A percentile compares a stretch with the other conserved stretches of the same genome.
Evolutionary conservation across 1,140 invertebrate species (phyloP).

Genomic region (Psilanteris sp.): DNA sequence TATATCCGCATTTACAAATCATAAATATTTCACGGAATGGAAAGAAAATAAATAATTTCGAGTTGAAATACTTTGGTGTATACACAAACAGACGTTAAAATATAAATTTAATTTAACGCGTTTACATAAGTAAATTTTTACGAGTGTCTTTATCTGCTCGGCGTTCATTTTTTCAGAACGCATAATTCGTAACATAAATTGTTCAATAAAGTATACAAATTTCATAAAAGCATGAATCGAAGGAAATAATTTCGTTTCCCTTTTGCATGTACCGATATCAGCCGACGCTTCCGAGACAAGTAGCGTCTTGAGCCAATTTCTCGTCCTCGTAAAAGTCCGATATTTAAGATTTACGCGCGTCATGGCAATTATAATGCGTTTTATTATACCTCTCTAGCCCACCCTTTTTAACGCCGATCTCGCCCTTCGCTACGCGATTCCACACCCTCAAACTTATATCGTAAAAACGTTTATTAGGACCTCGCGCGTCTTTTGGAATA

Average conservation of each 20-base stretch:
- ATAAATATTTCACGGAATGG: too few species aligned
- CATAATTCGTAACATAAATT: constrained; percentile 25
- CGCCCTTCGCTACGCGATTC: constrained; percentile 42
- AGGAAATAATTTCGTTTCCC: constrained; percentile 49
- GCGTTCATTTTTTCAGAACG: constrained; percentile 10
- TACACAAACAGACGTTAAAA: too few species aligned
- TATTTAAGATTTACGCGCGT: constrained; percentile 77
- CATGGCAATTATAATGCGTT: constrained; percentile 79
- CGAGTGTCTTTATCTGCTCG: not conserved
- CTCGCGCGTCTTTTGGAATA: constrained; percentile 59
- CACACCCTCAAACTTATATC: constrained; percentile 76
- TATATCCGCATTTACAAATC: too few species aligned
- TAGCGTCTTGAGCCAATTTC: constrained; percentile 77
- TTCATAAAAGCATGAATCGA: constrained; percentile 52
- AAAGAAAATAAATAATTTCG: too few species aligned
- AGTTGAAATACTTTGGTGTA: too few species aligned
- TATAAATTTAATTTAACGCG: not conserved
- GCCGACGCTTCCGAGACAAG: constrained; percentile 60
- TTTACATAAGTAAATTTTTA: constrained; percentile 5
- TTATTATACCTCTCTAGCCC: constrained; percentile 71
- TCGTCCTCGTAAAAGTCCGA: constrained; percentile 75
- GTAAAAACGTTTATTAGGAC: constrained; percentile 79
- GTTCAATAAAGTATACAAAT: constrained; percentile 45
- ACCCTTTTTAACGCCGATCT: constrained; percentile 62
- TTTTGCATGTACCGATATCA: constrained; percentile 36